Conservation (phyloP, 2,113 vertebrate genomes). For the Pogona vitticeps region DNA sequence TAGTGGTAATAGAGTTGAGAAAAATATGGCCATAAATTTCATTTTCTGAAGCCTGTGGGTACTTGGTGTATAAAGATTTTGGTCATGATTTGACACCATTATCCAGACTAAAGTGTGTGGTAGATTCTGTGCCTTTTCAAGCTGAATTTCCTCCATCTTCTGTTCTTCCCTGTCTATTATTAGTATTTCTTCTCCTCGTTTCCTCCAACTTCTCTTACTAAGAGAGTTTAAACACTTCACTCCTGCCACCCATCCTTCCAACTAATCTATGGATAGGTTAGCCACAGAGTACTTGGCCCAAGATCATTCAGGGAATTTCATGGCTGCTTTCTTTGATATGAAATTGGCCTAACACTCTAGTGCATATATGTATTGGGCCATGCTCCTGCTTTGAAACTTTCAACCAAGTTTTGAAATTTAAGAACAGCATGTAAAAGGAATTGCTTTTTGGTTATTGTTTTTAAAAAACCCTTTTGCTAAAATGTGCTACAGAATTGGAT, state of each 20-base stretch:
- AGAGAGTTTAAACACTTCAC: not conserved
- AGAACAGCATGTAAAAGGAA: not conserved
- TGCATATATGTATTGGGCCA: not conserved
- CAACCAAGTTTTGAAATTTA: not conserved
- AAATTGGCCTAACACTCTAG: not conserved
- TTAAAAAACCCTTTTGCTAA: not conserved
- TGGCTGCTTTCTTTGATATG: not conserved
- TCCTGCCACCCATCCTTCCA: not conserved
- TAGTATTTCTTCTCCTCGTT: not conserved
- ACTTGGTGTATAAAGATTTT: not conserved
- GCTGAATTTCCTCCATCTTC: not conserved
- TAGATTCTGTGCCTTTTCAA: not conserved
- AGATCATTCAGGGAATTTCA: not conserved
- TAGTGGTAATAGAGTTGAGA: not conserved
- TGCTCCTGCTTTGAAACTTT: not conserved
- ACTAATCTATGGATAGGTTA: not conserved
- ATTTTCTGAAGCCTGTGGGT: not conserved
- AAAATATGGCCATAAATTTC: not conserved
- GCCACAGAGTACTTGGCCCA: not conserved
- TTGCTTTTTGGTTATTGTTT: not conserved
- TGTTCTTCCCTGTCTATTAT: not conserved
- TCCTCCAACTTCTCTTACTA: not conserved
- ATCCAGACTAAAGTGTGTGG: not conserved
- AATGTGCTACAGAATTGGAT: constrained; percentile 68
- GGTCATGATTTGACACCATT: not conserved